phyloP scores from a whole-genome alignment of 2,113 vertebrate genomes.

The Strigops habroptila region DNA sequence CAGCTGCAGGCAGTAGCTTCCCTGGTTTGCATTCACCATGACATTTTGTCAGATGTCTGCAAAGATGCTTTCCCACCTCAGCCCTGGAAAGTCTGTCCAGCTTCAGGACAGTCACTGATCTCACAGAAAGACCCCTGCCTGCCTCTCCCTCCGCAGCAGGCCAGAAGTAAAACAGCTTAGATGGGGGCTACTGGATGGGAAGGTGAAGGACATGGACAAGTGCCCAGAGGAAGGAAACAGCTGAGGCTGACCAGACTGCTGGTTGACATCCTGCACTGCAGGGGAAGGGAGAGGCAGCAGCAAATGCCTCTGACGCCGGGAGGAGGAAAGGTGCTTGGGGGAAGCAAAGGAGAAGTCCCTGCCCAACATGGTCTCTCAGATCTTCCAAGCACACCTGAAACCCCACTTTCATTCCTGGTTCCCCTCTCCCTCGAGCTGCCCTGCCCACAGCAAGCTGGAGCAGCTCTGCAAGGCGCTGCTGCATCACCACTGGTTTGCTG shows the following conservation, averaged over 20 bases:
- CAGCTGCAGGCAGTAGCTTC: background rate
- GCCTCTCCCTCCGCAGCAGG: no score
- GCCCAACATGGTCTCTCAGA: background rate
- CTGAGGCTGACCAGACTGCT: background rate
- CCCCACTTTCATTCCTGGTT: fast-evolving
- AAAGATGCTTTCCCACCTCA: background rate
- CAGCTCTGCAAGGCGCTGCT: background rate
- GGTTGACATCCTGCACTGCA: background rate
- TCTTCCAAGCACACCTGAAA: background rate
- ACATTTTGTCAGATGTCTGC: background rate
- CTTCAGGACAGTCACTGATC: background rate
- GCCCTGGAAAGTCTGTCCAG: no score
- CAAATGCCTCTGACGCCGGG: no score
- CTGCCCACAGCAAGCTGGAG: background rate
- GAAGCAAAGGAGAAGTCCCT: background rate
- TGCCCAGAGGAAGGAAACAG: background rate
- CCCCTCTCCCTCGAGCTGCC: background rate
- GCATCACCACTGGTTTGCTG: no score
- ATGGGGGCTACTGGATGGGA: background rate
- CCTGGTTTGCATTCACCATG: background rate
- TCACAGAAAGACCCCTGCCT: background rate
- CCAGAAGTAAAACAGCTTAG: background rate
- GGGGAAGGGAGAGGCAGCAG: background rate
- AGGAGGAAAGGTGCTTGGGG: background rate
- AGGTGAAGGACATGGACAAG: background rate